A percentile compares a stretch with the other conserved stretches of the same genome.
These are phyloP conservation scores for Plagodis pulveraria DNA, from an alignment of 2,888 invertebrate species.

Conservation along the genomic window DNA sequence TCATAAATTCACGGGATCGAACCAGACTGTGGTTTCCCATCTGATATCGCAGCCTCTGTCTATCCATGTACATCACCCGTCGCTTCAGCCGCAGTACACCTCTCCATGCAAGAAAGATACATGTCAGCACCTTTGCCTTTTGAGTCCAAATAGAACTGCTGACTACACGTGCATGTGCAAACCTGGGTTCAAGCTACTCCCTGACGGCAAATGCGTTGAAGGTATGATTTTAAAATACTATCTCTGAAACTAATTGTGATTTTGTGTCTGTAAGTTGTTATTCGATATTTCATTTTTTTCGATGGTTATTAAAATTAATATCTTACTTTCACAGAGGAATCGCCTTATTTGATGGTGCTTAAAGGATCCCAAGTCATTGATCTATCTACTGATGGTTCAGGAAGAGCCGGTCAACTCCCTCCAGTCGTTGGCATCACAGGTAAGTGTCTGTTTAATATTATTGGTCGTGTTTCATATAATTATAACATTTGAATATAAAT, in stretches of 20 bases:
- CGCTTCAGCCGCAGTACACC: conserved; percentile 92
- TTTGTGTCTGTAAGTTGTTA: no score
- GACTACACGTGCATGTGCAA: conserved; percentile 96
- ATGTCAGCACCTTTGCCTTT: conserved; percentile 96
- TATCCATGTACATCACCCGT: conserved; percentile 97
- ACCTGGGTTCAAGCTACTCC: conserved; percentile 90
- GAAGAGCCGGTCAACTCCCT: conserved; percentile 91
- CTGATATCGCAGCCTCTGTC: conserved; percentile 97
- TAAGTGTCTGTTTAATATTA: conserved; percentile 33
- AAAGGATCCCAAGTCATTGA: conserved; percentile 96
- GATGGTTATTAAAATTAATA: not conserved
- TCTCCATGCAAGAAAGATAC: conserved; percentile 89
- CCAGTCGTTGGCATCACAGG: conserved; percentile 93
- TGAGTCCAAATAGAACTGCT: conserved; percentile 89
- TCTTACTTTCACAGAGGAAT: conserved; percentile 87
- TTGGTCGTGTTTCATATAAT: no score
- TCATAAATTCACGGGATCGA: conserved; percentile 95
- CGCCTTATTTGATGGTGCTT: conserved; percentile 95
- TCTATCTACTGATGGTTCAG: conserved; percentile 90
- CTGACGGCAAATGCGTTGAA: conserved; percentile 90
- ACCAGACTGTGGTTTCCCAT: conserved; percentile 97
- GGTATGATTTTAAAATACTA: conserved; percentile 48
- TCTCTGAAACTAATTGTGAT: no score
- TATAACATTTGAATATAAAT: not conserved
- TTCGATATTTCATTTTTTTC: no score